Evolutionary conservation across 2,113 vertebrate genomes (phyloP), one percentile per base, ranked within the genome.

Genomic region (Saccopteryx bilineata): DNA sequence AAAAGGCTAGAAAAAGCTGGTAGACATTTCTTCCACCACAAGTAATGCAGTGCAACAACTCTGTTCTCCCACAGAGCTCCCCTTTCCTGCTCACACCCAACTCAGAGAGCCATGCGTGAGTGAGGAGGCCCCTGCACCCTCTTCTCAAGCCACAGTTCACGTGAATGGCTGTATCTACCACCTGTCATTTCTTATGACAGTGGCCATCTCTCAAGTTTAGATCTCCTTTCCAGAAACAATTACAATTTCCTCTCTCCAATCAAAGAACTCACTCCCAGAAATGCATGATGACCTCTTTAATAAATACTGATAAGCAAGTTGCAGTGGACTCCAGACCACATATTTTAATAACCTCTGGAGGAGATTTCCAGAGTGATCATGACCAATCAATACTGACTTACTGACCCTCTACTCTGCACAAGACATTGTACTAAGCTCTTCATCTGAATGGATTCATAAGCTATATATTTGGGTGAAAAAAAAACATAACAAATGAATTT

Each of bases 111-210:
- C 60, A 18, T 52, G 5, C 23, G 26, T 28, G 18, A 56, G n/a
- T 23, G 13, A 31, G 46, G 6, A 58, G 18, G 0, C 66, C 17
- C 11, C 5, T 9, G 23, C 0, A 2, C 7, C 26, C 26, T 17
- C 26, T 14, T 7, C 21, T 24, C 54, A 0, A 24, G 52, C 28
- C 8, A 0, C 0, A 7, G 50, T 5, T 31, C 33, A 9, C 0
- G 0, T 1, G n/a, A 65, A 15, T 1, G 28, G 8, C 63, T 26
- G 23, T 17, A 28, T 21, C n/a, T 31, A 48, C 63, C 8, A 3
- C 24, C 21, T 1, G 3, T n/a, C 11, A 24, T 66, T 33, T 60
- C 89, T 18, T 24, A 28, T 5, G 52, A 18, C 19, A 5, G 5
- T 5, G 15, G 58, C 66, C 84, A 17, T 31, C 52, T n/a, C 18